Conservation (phyloP, 64 coral and sea anemone genomes). For the Montipora foliosa region DNA sequence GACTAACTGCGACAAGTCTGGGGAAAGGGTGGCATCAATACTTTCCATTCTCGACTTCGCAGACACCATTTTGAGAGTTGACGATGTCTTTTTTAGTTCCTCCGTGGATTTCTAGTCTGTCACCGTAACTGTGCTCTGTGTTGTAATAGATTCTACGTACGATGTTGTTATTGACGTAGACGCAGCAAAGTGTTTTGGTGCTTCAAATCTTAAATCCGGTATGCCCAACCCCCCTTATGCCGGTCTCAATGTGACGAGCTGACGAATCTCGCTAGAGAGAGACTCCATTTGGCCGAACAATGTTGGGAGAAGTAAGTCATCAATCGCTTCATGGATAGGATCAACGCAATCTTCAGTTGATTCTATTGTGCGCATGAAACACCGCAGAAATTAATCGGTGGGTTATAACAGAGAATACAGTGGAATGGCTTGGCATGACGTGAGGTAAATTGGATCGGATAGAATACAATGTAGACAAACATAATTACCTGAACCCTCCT, state of each 20-base stretch:
- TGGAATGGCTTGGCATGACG: background rate
- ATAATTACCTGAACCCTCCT: slow-evolving; percentile 35
- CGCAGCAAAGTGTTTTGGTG: slow-evolving; percentile 20
- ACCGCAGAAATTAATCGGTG: background rate
- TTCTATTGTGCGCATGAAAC: slow-evolving; percentile 40
- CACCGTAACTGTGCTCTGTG: background rate
- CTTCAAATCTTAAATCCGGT: background rate
- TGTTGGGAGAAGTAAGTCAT: slow-evolving; percentile 26
- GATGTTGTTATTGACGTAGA: background rate
- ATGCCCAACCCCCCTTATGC: slow-evolving; percentile 1
- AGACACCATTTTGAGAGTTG: background rate
- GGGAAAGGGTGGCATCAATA: background rate
- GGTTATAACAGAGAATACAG: background rate
- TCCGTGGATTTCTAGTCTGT: background rate
- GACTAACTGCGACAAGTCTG: slow-evolving; percentile 1
- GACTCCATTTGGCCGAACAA: slow-evolving; percentile 29
- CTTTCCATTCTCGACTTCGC: background rate
- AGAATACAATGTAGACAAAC: background rate
- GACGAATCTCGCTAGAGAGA: background rate
- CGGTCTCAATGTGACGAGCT: background rate
- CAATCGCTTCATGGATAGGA: background rate
- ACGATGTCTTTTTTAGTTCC: background rate
- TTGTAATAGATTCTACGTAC: slow-evolving; percentile 35
- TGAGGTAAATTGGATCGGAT: background rate
- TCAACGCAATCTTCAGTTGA: slow-evolving; percentile 48